Evolutionary conservation across 2,113 vertebrate species (phyloP).

Genomic region (Typhlomys cinereus): DNA sequence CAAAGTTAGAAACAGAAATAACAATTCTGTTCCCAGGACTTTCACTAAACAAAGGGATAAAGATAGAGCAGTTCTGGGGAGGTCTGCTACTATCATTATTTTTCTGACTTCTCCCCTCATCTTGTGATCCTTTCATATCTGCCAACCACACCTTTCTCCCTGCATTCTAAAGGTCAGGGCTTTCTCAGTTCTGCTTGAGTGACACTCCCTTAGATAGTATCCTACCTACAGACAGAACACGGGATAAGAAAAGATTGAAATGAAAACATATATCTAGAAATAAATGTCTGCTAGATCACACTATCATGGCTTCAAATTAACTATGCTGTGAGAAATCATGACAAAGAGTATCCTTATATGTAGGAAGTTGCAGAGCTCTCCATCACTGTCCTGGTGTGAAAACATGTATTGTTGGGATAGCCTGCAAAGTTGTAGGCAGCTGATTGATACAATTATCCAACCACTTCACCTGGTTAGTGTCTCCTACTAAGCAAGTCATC

Average conservation of each 20-base stretch:
- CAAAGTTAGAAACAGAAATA: constrained; percentile 11
- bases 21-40: neutral
- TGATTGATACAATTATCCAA: neutral
- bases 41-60: neutral
- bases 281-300: neutral
- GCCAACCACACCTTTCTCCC: neutral
- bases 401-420: neutral
- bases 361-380: too few species aligned
- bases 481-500: neutral
- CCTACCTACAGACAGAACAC: neutral
- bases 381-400: neutral
- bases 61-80: neutral
- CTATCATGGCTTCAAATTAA: neutral
- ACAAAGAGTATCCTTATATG: neutral
- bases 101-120: neutral
- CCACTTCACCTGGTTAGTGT: neutral
- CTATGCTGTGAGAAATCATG: neutral
- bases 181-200: neutral
- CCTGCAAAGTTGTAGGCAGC: neutral
- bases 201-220: neutral
- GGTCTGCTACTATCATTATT: neutral
- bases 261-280: neutral
- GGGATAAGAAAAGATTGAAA: neutral
- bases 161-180: neutral
- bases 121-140: neutral